Percentiles rank a stretch among this genome's conserved stretches.
Conservation (phyloP, 2,113 vertebrate species). For the Dipodomys merriami region DNA sequence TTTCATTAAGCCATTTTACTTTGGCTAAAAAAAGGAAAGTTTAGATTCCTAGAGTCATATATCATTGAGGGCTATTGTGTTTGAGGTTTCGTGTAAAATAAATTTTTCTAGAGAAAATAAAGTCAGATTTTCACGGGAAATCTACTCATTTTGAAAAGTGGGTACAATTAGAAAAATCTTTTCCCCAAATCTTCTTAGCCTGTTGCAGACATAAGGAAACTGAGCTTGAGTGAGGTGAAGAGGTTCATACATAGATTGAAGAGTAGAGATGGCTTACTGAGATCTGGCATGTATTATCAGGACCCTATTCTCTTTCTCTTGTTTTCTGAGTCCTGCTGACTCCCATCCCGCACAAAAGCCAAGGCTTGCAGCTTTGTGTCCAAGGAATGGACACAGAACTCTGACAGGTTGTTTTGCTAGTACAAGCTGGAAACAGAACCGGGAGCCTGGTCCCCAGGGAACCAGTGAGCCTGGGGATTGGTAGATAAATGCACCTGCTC, state of each 20-base stretch:
- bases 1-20: conserved; percentile 35
- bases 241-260: not conserved
- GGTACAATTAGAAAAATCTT: not conserved
- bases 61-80: not conserved
- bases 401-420: not conserved
- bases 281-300: not conserved
- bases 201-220: not conserved
- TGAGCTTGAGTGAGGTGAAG: not conserved
- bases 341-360: not conserved
- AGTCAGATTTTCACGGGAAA: conserved; percentile 21
- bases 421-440: not conserved
- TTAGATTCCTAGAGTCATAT: conserved; percentile 10
- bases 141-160: conserved; percentile 4
- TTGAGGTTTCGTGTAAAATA: conserved; percentile 29
- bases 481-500: not conserved
- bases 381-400: not conserved
- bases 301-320: no score
- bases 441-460: not conserved
- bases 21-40: conserved; percentile 7
- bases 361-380: not conserved
- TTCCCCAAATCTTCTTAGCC: not conserved
- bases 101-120: conserved; percentile 49
- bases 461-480: not conserved
- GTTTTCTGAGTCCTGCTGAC: not conserved
- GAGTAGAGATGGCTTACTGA: not conserved